phyloP scores from a whole-genome alignment of 1,140 invertebrate genomes.

The Matsumurasca onukii region DNA sequence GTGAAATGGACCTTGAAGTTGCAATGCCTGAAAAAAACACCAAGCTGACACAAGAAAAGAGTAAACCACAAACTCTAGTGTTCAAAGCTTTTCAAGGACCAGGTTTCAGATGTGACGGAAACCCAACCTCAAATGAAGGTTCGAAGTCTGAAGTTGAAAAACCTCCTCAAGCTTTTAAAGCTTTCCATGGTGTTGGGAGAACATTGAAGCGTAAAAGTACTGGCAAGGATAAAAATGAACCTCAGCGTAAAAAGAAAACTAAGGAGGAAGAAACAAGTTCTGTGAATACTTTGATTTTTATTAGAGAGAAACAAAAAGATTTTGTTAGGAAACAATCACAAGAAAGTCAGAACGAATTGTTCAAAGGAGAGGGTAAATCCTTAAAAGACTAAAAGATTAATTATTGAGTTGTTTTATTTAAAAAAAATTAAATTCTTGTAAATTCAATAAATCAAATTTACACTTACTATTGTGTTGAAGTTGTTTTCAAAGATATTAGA shows the following conservation, averaged over 20 bases:
- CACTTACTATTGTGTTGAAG: too few species aligned
- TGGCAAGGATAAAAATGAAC: slow-evolving; percentile 5
- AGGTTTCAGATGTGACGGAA: not conserved
- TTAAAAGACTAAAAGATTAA: slow-evolving; percentile 19
- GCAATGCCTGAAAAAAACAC: not conserved
- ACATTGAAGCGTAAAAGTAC: not conserved
- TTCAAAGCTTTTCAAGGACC: not conserved
- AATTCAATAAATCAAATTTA: too few species aligned
- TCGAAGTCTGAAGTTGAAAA: not conserved
- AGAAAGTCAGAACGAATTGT: not conserved
- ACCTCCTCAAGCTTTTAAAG: not conserved
- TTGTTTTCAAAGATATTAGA: too few species aligned
- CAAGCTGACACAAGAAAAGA: not conserved
- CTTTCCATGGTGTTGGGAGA: not conserved
- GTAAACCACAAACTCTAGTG: not conserved
- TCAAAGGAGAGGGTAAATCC: slow-evolving; percentile 3
- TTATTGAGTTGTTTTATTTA: too few species aligned
- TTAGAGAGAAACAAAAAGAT: slow-evolving; percentile 13
- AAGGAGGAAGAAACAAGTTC: not conserved
- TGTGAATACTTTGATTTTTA: not conserved
- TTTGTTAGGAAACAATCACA: slow-evolving; percentile 6
- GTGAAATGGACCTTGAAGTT: slow-evolving; percentile 14
- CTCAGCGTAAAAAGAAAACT: not conserved
- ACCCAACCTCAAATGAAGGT: not conserved
- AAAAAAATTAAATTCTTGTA: too few species aligned